Evolutionary conservation across 35 echinoderm and acorn worm genomes (phyloP).

Genomic region (Chiridota heheva): DNA sequence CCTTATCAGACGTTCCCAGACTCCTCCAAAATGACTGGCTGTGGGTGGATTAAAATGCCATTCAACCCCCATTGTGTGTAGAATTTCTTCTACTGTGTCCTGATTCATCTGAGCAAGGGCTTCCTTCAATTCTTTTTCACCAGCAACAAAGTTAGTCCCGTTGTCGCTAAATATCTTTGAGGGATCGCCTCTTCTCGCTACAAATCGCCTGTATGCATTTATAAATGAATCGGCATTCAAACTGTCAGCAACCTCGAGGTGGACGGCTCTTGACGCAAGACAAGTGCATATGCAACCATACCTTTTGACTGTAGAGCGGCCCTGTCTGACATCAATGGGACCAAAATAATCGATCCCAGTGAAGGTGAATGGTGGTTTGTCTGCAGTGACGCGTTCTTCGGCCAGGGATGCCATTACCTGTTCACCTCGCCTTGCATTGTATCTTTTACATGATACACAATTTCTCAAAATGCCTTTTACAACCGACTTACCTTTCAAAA

Average conservation of each 20-base stretch:
- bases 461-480: not conserved
- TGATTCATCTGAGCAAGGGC: too few relatives aligned
- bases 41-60: slow-evolving; percentile 21
- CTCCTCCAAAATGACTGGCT: slow-evolving; percentile 1
- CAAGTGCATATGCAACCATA: slow-evolving; percentile 46
- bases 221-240: slow-evolving; percentile 37
- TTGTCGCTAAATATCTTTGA: slow-evolving; percentile 48
- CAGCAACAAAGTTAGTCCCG: slow-evolving; percentile 59
- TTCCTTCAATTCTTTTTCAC: slow-evolving; percentile 38
- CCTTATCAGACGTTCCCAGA: slow-evolving; percentile 5
- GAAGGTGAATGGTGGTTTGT: slow-evolving; percentile 31
- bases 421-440: slow-evolving; percentile 12
- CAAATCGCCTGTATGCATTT: slow-evolving; percentile 36
- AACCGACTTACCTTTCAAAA: slow-evolving; percentile 10
- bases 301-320: not conserved
- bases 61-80: slow-evolving; percentile 19
- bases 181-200: slow-evolving; percentile 31
- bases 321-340: slow-evolving; percentile 18
- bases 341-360: slow-evolving; percentile 39
- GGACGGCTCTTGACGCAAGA: not conserved
- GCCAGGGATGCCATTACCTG: slow-evolving; percentile 37
- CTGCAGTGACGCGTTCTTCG: slow-evolving; percentile 7
- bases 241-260: slow-evolving; percentile 37
- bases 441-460: slow-evolving; percentile 15
- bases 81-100: too few relatives aligned